phyloP scores from a whole-genome alignment of 1,140 invertebrate species.

The Drosophila bocqueti region DNA sequence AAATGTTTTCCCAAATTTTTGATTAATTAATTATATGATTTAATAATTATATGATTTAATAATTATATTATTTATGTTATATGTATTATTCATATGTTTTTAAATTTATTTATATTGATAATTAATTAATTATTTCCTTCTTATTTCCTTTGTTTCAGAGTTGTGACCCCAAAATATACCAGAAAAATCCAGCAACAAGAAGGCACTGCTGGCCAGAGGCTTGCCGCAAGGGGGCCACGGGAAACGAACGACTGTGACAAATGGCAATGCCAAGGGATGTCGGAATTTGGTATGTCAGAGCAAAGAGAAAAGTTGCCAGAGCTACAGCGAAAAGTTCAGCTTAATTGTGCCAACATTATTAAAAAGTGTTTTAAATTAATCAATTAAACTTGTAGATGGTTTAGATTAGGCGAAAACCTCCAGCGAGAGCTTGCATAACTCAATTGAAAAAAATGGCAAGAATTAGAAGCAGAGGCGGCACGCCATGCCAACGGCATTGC shows the following conservation, averaged over 20 bases:
- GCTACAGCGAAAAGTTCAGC: neutral
- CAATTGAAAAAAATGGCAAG: neutral
- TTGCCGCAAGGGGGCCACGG: neutral
- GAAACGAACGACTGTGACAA: neutral
- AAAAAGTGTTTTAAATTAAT: neutral
- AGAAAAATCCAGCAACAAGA: neutral
- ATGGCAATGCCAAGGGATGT: neutral
- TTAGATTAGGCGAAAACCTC: neutral
- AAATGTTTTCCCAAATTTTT: neutral
- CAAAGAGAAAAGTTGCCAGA: neutral
- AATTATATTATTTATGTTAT: rapidly evolving
- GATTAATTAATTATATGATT: neutral
- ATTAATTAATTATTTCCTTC: no score
- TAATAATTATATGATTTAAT: no score
- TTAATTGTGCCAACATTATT: neutral
- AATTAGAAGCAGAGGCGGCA: neutral
- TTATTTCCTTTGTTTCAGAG: no score
- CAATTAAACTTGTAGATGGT: neutral
- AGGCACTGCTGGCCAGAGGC: neutral
- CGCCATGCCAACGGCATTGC: conserved; percentile 25
- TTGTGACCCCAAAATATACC: neutral
- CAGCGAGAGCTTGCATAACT: conserved; percentile 3
- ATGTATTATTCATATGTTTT: no score
- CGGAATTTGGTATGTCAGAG: neutral
- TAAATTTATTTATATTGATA: no score